Percentiles rank a stretch among this genome's conserved stretches.
These are phyloP conservation scores for Eumacrocentrus americanus DNA, from an alignment of 2,888 invertebrate genomes.

Conservation along the genomic window DNA sequence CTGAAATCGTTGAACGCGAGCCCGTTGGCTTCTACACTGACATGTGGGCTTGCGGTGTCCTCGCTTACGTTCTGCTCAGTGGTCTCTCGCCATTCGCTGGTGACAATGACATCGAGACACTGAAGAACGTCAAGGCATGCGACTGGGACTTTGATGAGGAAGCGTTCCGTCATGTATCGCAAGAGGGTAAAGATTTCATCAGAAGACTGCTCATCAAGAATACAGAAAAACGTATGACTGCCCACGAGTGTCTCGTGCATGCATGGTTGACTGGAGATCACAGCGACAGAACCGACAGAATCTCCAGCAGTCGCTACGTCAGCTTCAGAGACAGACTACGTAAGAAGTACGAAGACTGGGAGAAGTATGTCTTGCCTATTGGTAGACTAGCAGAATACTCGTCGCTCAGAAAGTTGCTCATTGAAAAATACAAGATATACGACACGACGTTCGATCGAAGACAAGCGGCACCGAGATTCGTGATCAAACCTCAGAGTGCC, in stretches of 20 bases:
- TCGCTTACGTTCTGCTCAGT: slow-evolving; percentile 96
- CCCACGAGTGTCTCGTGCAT: slow-evolving; percentile 95
- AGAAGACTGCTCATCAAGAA: slow-evolving; percentile 86
- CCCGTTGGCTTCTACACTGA: slow-evolving; percentile 99
- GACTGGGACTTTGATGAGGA: slow-evolving; percentile 99
- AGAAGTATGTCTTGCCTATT: slow-evolving; percentile 88
- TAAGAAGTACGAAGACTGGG: slow-evolving; percentile 79
- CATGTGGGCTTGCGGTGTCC: slow-evolving; percentile 99
- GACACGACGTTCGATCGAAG: slow-evolving; percentile 95
- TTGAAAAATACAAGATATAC: slow-evolving; percentile 96
- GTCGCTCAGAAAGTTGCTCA: slow-evolving; percentile 90
- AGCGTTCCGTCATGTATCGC: slow-evolving; percentile 91
- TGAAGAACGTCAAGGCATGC: slow-evolving; percentile 97
- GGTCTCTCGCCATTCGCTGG: slow-evolving; percentile 99
- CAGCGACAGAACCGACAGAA: slow-evolving; percentile 74
- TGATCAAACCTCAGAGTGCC: slow-evolving; percentile 94
- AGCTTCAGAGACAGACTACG: slow-evolving; percentile 87
- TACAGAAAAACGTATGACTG: slow-evolving; percentile 98
- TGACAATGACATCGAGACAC: slow-evolving; percentile 96
- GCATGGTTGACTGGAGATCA: slow-evolving; percentile 93
- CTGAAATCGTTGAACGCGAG: slow-evolving; percentile 98
- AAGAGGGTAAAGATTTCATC: slow-evolving; percentile 98
- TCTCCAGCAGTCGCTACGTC: slow-evolving; percentile 84
- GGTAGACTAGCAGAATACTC: slow-evolving; percentile 98
- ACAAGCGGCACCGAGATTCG: slow-evolving; percentile 98